Evolutionary conservation across 2,797 vertebrate species (phyloP), one percentile per base, ranked within the genome.

Genomic region (Mus spretus): DNA sequence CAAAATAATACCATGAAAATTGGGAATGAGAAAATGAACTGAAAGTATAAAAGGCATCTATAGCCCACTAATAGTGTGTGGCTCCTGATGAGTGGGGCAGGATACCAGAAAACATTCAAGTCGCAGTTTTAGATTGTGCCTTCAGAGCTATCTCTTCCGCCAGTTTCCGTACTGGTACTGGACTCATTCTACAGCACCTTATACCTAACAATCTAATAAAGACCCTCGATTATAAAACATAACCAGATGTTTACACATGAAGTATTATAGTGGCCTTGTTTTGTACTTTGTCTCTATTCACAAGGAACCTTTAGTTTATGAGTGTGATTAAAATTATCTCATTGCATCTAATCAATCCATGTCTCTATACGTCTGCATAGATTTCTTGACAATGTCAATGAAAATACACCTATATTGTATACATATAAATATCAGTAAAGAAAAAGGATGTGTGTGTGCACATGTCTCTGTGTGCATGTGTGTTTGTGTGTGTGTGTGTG

Each of bases 1-100:
- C 79, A 44, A 87, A 57, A 47, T 37, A 53, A 67, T 57, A 72
- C 80, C 79, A 86, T 4, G 53, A 93, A 80, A 34, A 87, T 7
- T 50, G 24, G 9, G n/a, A 89, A 47, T 40, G 24, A 91, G 37
- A 79, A 83, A 91, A 82, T 40, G 57, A 26, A 92, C 40, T 50
- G n/a, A 57, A 89, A 84, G 24, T 57, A 87, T 47, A n/a, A 81
- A 74, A 93, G 75, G 19, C 47, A 84, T 72, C 24, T 57, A 94
- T 74, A 67, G 10, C 19, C 6, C 3, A 47, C 55, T 95, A 74
- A 34, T 92, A 82, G 79, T 40, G 6, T 84, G 0, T 22, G 1
- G 17, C 57, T 53, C 17, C 7, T 11, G 7, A 37, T 90, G 14
- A 80, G 2, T 55, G 31, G 37, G 61, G 50, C 11, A 50, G 1